Base-by-base conservation (phyloP, 64 coral and sea anemone genomes). In the Cladopsammia gracilis region DNA sequence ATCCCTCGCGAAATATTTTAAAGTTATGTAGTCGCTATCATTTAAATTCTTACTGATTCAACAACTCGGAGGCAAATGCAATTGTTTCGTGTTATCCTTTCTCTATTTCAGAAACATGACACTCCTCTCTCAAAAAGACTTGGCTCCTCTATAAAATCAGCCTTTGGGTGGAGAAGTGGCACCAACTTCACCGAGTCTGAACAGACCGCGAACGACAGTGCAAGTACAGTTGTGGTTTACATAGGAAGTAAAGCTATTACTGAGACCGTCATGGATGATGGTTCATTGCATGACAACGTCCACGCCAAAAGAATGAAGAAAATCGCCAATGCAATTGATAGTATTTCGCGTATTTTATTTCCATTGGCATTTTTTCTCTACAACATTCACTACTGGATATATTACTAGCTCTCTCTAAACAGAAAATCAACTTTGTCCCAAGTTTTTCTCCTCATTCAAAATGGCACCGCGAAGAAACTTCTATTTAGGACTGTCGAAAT, bases 361-460 rank as follows among this genome's bases (percentile, higher is more conserved):
- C 91, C 91, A 5, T 48, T 52, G 0, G 45, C 70, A 18, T 92
- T 77, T 22, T 60, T 78, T 50, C 2, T 53, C 46, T 93, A 77
- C n/a, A 93, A 87, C 24, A 78, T 87, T 69, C 67, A 67, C 9
- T 93, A 87, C 59, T 93, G 91, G 71, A 18, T 57, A 2, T 57
- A 87, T 52, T 87, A 70, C 13, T 70, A 57, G 34, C 34, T 34
- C 2, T 34, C 34, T 34, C 34, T 34, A 34, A 34, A 34, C 34
- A 34, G 34, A 0, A 34, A 34, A 34, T 34, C 34, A 34, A 34
- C 34, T 34, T 34, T 34, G 34, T 34, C 34, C 34, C 34, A 34
- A 34, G 34, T 2, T 34, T 34, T 34, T 34, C 34, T 34, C 34
- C 34, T 34, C 34, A 34, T 34, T 34, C 34, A 34, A 34, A 34